These are phyloP conservation scores for Spodoptera litura DNA, from an alignment of 1,140 invertebrate species.

Conservation along the genomic window DNA sequence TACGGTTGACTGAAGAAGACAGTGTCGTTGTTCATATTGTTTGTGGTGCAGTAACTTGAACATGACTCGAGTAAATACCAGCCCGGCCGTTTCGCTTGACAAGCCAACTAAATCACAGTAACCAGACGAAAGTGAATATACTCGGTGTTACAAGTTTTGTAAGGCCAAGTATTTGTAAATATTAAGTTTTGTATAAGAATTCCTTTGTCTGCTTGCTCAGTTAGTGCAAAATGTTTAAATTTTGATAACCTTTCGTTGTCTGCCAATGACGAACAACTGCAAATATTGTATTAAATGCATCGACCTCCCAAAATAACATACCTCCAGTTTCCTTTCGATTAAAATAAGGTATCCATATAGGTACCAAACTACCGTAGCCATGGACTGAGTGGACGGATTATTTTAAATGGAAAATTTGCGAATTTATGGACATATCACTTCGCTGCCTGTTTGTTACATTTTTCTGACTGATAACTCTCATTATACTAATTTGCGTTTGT, in stretches of 20 bases:
- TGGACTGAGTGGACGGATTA: background rate
- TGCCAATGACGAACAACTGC: no score
- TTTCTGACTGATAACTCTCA: background rate
- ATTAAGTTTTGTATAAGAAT: no score
- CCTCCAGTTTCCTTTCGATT: no score
- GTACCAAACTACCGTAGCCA: no score
- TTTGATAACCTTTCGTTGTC: no score
- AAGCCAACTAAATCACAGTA: conserved; percentile 9
- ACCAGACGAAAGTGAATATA: background rate
- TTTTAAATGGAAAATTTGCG: background rate
- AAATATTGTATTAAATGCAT: no score
- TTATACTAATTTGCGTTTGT: no score
- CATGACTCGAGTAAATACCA: background rate
- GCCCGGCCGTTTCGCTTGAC: conserved; percentile 19
- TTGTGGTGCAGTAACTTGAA: conserved; percentile 3
- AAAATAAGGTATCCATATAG: no score
- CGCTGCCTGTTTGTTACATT: conserved; percentile 7
- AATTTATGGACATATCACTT: background rate
- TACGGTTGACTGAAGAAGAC: conserved; percentile 1
- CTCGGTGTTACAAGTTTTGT: background rate
- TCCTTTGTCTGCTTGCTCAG: no score
- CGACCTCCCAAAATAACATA: no score
- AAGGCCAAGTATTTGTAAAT: background rate
- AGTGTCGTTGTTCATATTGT: background rate
- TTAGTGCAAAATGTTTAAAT: no score